Evolutionary conservation across 2,888 invertebrate species (phyloP), one percentile per base, ranked within the genome.

Genomic region (Teleiodes luculella): DNA sequence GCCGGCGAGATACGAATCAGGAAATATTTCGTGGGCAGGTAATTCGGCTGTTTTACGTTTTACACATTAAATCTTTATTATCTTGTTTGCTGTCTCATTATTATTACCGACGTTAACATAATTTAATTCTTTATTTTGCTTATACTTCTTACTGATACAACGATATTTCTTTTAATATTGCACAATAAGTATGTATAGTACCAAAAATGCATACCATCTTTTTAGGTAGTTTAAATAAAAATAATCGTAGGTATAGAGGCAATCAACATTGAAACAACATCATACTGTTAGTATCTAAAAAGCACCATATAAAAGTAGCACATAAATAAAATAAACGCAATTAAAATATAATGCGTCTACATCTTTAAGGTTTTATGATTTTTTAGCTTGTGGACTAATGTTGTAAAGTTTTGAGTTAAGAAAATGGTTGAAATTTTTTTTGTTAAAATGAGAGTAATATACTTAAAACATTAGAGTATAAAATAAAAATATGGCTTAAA

Each of bases 1-100:
- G 75, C 70, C 67, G 55, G 72, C 61, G 55, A 79, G 85, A 86
- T 85, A 67, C 52, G 54, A 61, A 85, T 83, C 83, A 67, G 63
- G 63, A 61, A 74, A 73, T 73, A 69, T 76, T 70, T 74, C 58
- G 70, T 72, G 68, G 61, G 72, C 70, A 70, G 61, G 72, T 70
- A 70, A 78, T 76, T 78, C 74, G 65, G 75, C 70, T 61, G 58
- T 57, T 62, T 72, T 65, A 62, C 70, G 72, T 70, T 45, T 65
- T 69, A 68, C 66, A 65, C 70, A 71, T 74, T 74, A 72, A 69
- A 64, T 66, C 67, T 75, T 79, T 76, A 78, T 76, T 72, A 64
- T 71, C 71, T 70, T 66, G 71, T 72, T 74, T 64, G 68, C 60
- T 70, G 70, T 72, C 72, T 70, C 31, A 31, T 47, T 24, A 47